Percentiles rank a stretch among this genome's conserved stretches.
Evolutionary conservation across 2,888 invertebrate species (phyloP).

Genomic region (Choristoneura rosaceana): DNA sequence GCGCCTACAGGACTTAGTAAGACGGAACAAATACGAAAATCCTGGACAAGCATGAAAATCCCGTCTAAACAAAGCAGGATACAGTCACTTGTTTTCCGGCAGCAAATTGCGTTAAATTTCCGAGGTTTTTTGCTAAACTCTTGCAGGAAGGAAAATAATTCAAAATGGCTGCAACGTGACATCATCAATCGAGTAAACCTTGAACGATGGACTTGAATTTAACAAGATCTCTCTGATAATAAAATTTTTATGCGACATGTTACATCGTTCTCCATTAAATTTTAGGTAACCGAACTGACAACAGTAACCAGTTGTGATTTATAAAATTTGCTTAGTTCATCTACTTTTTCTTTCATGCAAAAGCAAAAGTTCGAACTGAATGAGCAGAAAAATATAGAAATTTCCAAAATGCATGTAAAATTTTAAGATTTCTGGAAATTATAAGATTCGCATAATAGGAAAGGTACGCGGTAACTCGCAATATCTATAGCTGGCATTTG

Average conservation of each 20-base stretch:
- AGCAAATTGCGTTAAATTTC: neutral
- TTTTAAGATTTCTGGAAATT: neutral
- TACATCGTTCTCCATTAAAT: neutral
- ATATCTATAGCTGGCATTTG: slow-evolving; percentile 50
- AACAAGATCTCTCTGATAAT: slow-evolving; percentile 1
- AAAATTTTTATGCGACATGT: slow-evolving; percentile 2
- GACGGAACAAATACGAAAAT: slow-evolving; percentile 61
- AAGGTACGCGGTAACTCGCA: slow-evolving; percentile 10
- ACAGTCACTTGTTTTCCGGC: neutral
- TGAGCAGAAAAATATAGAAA: neutral
- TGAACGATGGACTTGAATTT: slow-evolving; percentile 11
- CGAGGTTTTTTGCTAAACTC: slow-evolving; percentile 12
- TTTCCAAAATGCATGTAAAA: neutral
- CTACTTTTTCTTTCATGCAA: neutral
- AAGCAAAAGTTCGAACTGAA: neutral
- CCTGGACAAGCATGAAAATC: slow-evolving; percentile 40
- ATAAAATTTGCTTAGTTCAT: slow-evolving; percentile 11
- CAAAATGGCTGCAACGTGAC: slow-evolving; percentile 17
- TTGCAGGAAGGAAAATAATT: slow-evolving; percentile 22
- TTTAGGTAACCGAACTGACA: neutral
- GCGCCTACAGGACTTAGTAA: slow-evolving; percentile 67
- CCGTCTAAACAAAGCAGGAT: neutral
- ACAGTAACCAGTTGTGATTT: neutral
- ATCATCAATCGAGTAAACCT: slow-evolving; percentile 14
- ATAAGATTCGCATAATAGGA: slow-evolving; percentile 16